Base-by-base conservation (phyloP, 2,888 invertebrate genomes). In the Rhaphigaster nebulosa region DNA sequence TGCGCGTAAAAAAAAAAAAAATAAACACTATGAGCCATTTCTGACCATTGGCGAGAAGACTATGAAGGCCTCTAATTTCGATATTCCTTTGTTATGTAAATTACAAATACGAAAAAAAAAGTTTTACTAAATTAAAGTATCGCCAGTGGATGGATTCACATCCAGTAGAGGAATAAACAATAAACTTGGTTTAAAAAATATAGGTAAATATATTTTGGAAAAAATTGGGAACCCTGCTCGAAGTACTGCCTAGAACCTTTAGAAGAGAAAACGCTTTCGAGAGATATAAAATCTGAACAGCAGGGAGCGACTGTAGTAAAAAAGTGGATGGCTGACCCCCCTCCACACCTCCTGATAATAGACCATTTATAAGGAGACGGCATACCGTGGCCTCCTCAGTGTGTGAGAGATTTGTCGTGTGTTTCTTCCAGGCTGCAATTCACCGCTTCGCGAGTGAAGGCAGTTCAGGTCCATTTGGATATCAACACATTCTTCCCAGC, bases 331-430 rank as follows among this genome's bases (percentile, higher is more conserved):
- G 84, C 84, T 18, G 84, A 12, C 45, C 84, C 84, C 80, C 80
- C 84, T 34, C 84, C 84, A 84, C 45, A 1, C 0, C 26, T n/a
- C 45, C 84, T 84, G 84, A 84, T 84, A 84, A 84, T 84, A 84
- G 84, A 41, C 84, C 84, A 84, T 45, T 84, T 84, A 84, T 84
- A 84, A 84, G 45, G 45, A 50, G 20, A 26, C 15, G 84, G 84
- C n/a, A 12, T 23, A 34, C 5, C 10, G 54, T 34, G 54, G 87
- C 50, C 34, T 18, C 87, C 23, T 54, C 87, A 87, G 56, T 56
- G 70, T 52, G 41, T 76, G 65, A 45, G 76, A 50, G 76, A 1
- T 76, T 76, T 26, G 45, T 89, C 52, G 29, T 38, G n/a, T 87
- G 52, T 50, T 50, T n/a, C 6, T 18, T 29, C 54, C 12, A 38